These are phyloP conservation scores for Pterostichus madidus DNA, from an alignment of 2,888 invertebrate genomes.

Conservation along the genomic window DNA sequence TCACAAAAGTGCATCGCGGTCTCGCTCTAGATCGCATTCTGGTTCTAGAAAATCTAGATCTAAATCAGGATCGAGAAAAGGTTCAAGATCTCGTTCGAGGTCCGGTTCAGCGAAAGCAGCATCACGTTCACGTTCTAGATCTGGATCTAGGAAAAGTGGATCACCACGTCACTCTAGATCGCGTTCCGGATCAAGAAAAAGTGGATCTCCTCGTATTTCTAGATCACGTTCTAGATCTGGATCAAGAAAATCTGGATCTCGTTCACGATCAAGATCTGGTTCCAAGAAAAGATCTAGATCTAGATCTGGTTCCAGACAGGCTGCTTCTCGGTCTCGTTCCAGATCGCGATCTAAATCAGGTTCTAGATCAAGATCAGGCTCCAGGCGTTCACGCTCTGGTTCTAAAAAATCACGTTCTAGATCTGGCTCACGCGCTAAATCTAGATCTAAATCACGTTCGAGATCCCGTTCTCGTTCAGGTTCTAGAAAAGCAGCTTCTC, in stretches of 20 bases:
- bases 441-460: conserved; percentile 68
- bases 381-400: conserved; percentile 70
- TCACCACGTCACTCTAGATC: conserved; percentile 72
- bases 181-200: conserved; percentile 71
- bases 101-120: conserved; percentile 74
- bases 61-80: conserved; percentile 70
- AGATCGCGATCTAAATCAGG: conserved; percentile 67
- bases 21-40: conserved; percentile 72
- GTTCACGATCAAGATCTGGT: conserved; percentile 72
- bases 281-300: conserved; percentile 68
- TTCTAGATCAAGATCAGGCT: conserved; percentile 70
- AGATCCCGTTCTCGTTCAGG: conserved; percentile 69
- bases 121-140: conserved; percentile 70
- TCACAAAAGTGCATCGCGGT: conserved; percentile 64
- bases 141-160: conserved; percentile 67
- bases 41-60: conserved; percentile 70
- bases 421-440: conserved; percentile 70
- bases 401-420: conserved; percentile 65
- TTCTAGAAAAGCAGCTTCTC: conserved; percentile 62
- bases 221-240: conserved; percentile 72
- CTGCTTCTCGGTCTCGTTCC: conserved; percentile 73
- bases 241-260: conserved; percentile 72
- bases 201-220: conserved; percentile 70
- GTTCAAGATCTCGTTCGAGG: conserved; percentile 70
- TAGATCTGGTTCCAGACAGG: conserved; percentile 73